phyloP scores from a whole-genome alignment of 2,888 invertebrate genomes.

The Heliconius sara region DNA sequence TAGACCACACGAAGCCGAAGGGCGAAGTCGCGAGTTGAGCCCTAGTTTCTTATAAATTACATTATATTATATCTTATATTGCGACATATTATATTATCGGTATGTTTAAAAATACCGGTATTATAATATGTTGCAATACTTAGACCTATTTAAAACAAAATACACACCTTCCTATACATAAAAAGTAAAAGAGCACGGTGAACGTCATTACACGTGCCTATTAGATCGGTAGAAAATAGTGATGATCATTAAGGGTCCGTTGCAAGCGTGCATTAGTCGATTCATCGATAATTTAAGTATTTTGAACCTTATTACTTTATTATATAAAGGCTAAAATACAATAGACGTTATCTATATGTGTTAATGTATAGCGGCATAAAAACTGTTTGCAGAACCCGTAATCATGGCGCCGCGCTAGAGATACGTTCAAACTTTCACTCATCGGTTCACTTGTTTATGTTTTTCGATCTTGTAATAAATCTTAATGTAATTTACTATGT shows the following conservation, averaged over 20 bases:
- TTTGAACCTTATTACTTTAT: not conserved
- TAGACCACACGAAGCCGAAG: too few species aligned
- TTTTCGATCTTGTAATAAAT: conserved; percentile 17
- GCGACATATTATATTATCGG: not conserved
- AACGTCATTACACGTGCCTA: conserved; percentile 4
- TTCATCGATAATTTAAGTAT: not conserved
- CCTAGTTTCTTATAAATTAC: not conserved
- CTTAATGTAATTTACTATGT: conserved; percentile 12
- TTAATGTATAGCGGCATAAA: conserved; percentile 32
- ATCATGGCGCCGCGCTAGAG: conserved; percentile 39
- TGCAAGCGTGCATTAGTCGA: conserved; percentile 16
- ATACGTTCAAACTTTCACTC: conserved; percentile 41
- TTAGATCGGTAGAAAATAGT: conserved; percentile 29
- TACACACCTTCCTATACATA: not conserved
- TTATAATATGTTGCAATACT: not conserved
- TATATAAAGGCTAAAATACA: not conserved
- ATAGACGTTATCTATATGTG: not conserved
- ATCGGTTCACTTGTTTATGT: conserved; percentile 30
- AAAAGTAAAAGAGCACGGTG: not conserved
- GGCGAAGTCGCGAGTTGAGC: not conserved
- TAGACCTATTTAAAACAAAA: not conserved
- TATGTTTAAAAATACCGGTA: not conserved
- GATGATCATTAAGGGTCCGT: conserved; percentile 25
- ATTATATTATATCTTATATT: not conserved
- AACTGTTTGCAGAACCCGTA: conserved; percentile 37